Base-by-base conservation (phyloP, 2,797 vertebrate genomes). In the Knipowitschia caucasica region DNA sequence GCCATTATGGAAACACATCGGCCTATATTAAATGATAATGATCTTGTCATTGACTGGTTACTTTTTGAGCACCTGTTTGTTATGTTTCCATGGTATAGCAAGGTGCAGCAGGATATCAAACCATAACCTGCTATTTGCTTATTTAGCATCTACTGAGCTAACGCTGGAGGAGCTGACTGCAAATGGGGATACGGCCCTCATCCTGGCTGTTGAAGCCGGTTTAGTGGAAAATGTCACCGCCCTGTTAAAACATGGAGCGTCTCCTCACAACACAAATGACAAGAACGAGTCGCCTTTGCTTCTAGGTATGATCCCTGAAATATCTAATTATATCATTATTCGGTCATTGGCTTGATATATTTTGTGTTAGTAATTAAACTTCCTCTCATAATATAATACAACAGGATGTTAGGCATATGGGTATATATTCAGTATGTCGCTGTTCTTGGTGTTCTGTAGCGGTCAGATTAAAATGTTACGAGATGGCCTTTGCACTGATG, bases 231-330 rank as follows among this genome's bases (percentile, higher is more conserved):
- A 94, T 0, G 79, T 92, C 11, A 81, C 5, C 38, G 73, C 85
- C 0, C 88, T 95, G 51, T 75, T 94, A 62, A 81, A 89, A 60
- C 91, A 91, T 5, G 83, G 88, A 23, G 87, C 92, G 5, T 93
- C 90, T 59, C 89, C 90, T 2, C 91, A 93, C 67, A 92, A 83
- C 66, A 89, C 84, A 64, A 95, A 93, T 70, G 72, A 81, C 68
- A 91, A 73, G 81, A 91, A 91, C 49, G 92, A 95, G 82, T 89
- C 89, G 1, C 89, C 92, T 10, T 89, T 97, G 69, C 80, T 95
- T 23, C 75, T 92, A 0, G 93, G 91, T 94, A 92, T 2, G 33
- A n/a, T 15, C 31, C n/a, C 12, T 34, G 12, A 14, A 14, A 34
- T 4, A 5, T 34, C 3, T 14, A 34, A 5, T 14, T 4, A 33